Evolutionary conservation across 2,888 invertebrate species (phyloP), one percentile per base, ranked within the genome.

Genomic region (Octodonta nipae): DNA sequence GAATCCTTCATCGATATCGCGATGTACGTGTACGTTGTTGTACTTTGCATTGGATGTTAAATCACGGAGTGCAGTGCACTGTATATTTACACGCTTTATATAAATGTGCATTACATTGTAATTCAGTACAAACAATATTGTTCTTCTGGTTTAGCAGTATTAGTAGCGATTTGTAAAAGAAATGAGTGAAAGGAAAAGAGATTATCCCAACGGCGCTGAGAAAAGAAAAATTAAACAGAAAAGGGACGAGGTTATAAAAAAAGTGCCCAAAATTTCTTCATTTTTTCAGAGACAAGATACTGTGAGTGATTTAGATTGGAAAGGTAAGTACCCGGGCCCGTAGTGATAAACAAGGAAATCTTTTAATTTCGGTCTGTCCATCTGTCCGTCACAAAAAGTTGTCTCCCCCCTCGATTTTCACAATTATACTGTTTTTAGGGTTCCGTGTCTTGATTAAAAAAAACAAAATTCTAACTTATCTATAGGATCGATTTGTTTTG

Each of bases 241-340:
- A 26, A 26, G 10, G 26, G 13, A 26, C 2, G 26, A 26, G 26
- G 26, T 26, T 4, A 26, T 26, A 26, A 26, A 24, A 24, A 26
- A 26, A n/a, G 13, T 26, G 26, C 26, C 26, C 26, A 26, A 26
- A 26, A 26, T 26, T 26, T 26, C 26, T 26, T 26, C 11, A 26
- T 26, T 26, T 26, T 26, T 26, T 26, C 26, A 26, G 26, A 26
- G 4, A 26, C 10, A n/a, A n/a, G n/a, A n/a, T n/a, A n/a, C n/a
- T 25, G 10, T 11, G 10, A 25, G 13, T 12, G 26, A 13, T 25
- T 12, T 12, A 13, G 11, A 17, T 7, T 17, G 7, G 6, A 17
- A 5, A 5, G 13, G 12, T 25, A 25, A n/a, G n/a, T n/a, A n/a
- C 10, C 26, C 26, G 25, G 25, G 25, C 10, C 25, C 25, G 25